Evolutionary conservation across 2,797 vertebrate species (phyloP), one percentile per base, ranked within the genome.

Genomic region (Premnoplex brunnescens): DNA sequence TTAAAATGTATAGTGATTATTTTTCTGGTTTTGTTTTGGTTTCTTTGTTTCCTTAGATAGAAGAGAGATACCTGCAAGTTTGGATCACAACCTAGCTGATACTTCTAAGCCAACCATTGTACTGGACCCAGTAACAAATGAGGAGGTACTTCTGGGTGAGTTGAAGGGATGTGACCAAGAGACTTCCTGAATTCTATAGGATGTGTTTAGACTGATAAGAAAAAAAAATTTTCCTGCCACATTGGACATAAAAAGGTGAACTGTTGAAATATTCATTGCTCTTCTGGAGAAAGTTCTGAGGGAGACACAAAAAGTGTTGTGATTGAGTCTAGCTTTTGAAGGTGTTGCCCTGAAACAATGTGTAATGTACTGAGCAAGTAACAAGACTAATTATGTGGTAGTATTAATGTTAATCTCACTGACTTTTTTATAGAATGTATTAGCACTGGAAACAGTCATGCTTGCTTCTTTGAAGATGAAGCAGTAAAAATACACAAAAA

Each of bases 401-500:
- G 34, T 54, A 43, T 75, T 89, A 88, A 85, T 60, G 6, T 76
- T 95, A 36, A 64, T 92, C 41, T 93, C 34, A 44, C 64, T 60
- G 30, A 27, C 11, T 44, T 54, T 85, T 75, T 67, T 80, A 74
- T 96, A 98, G 98, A 97, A 85, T 97, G 98, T 69, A 4, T 98
- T 92, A 97, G 64, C 43, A 91, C 92, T 75, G 89, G 75, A 88
- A 83, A 32, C 73, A 94, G 51, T 32, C 80, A 88, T 8, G 11
- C 88, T 1, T 96, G 86, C 95, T 96, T 71, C 85, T 68, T 96
- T 60, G 48, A 78, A 54, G 91, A 97, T 79, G 94, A 92, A 54
- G 59, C 94, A 0, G 24, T 98, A 81, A 96, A 96, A 93, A 90
- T 98, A 69, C 93, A 97, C 82, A 98, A 98, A 94, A 91, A 79